Percentiles rank a stretch among this genome's conserved stretches.
Conservation (phyloP, 2,113 vertebrate genomes). For the Datnioides undecimradiatus region DNA sequence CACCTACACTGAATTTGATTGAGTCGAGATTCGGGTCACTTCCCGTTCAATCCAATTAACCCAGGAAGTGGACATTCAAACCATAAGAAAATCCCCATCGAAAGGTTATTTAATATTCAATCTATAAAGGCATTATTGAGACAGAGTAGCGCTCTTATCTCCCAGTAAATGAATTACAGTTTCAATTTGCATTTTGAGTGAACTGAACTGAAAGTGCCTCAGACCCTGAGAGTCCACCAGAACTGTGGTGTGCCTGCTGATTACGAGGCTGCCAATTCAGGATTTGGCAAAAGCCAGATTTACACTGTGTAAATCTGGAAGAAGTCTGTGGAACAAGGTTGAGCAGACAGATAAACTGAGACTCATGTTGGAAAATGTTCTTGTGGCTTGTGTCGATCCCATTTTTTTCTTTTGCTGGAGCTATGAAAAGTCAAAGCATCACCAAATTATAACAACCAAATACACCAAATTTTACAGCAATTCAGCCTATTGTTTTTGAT, state of each 20-base stretch:
- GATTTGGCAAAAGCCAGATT: slow-evolving; percentile 40
- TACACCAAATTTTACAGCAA: too few relatives aligned
- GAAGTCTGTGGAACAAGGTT: background rate
- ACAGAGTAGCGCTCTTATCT: slow-evolving; percentile 71
- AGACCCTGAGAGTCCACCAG: slow-evolving; percentile 53
- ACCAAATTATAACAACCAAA: background rate
- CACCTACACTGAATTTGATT: slow-evolving; percentile 13
- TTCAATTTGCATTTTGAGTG: slow-evolving; percentile 80
- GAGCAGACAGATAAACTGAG: background rate
- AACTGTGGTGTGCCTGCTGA: slow-evolving; percentile 49
- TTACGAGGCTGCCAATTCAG: slow-evolving; percentile 51
- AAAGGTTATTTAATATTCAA: slow-evolving; percentile 71
- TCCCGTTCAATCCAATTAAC: slow-evolving; percentile 56
- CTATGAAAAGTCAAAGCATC: background rate
- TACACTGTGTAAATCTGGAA: slow-evolving; percentile 21
- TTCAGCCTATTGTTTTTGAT: background rate
- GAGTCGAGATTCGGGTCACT: slow-evolving; percentile 10
- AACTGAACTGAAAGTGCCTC: slow-evolving; percentile 66
- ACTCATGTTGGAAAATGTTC: background rate
- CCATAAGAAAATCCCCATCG: slow-evolving; percentile 51
- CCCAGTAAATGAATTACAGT: slow-evolving; percentile 75
- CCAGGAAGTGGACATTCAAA: slow-evolving; percentile 54
- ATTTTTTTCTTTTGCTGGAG: background rate
- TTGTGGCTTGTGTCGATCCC: background rate
- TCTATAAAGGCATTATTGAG: slow-evolving; percentile 71